Evolutionary conservation across 2,797 vertebrate genomes (phyloP), one percentile per base, ranked within the genome.

Genomic region (Peromyscus eremicus): DNA sequence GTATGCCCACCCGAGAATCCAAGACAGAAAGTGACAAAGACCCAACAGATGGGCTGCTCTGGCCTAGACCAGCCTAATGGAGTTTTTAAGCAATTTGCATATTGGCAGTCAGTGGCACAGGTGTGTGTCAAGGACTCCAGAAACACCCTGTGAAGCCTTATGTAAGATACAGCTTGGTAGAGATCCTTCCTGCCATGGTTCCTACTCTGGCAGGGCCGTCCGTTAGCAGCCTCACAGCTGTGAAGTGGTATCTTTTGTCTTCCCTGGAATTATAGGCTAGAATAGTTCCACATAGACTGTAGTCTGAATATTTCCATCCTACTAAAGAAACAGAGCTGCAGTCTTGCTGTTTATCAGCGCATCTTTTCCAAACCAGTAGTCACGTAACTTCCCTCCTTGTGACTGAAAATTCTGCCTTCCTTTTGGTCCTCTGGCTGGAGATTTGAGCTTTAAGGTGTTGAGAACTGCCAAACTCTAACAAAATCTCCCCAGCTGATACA

Each of bases 11-110:
- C 43, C 97, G 97, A 98, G 98, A 95, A 96, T 98, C 94, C 97
- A 98, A 94, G 97, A 98, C 94, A 52, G 94, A 97, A 98, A 98
- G 98, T 98, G 98, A 97, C 98, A 98, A 96, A 98, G 98, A 98
- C 97, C 97, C 98, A 98, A 98, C 98, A 99, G 98, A 99, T 98
- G 98, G 98, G 98, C 97, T 98, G 98, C 97, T 97, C 98, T 98
- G 98, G 98, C 98, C 98, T 98, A 96, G 95, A 98, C 98, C 97
- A 98, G 98, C 97, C 98, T 98, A 99, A 98, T 98, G 98, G 98
- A 98, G 98, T 98, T 99, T 98, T 98, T 91, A 98, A 96, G 89
- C 94, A 97, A 98, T 99, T 98, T 99, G 98, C 99, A 98, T 98
- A 98, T 97, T 97, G 97, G 97, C 98, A 98, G 97, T 98, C 83